phyloP scores from a whole-genome alignment of 2,113 vertebrate species.

The Chaetops frenatus region DNA sequence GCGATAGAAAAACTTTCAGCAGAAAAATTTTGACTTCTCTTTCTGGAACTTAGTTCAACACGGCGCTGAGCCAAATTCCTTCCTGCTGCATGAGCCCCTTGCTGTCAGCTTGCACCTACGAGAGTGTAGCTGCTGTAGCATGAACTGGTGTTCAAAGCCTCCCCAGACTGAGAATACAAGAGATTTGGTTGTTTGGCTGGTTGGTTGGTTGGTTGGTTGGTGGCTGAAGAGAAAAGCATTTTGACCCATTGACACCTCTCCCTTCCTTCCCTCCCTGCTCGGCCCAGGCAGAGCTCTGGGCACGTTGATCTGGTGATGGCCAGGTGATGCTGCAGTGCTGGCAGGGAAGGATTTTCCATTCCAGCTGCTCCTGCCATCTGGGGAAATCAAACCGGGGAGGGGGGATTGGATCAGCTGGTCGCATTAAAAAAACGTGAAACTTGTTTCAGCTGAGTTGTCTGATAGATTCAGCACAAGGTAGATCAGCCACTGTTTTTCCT shows the following conservation, averaged over 20 bases:
- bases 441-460: conserved; percentile 48
- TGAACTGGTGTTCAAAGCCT: background rate
- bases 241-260: fast-evolving
- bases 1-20: background rate
- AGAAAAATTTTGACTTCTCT: background rate
- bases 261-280: background rate
- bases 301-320: fast-evolving
- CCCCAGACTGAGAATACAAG: background rate
- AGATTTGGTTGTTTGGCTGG: background rate
- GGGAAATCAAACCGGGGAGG: conserved; percentile 32
- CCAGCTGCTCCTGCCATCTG: conserved; percentile 63
- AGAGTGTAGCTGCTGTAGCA: background rate
- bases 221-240: background rate
- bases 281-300: fast-evolving
- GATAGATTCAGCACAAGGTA: conserved; percentile 17
- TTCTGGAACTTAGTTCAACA: background rate
- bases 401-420: conserved; percentile 42
- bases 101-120: fast-evolving
- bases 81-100: fast-evolving
- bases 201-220: background rate
- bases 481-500: background rate
- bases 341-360: conserved; percentile 30
- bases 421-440: conserved; percentile 23
- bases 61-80: fast-evolving
- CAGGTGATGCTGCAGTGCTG: conserved; percentile 5